Conservation (phyloP, 2,888 invertebrate species). For the Standfussiana lucernea region DNA sequence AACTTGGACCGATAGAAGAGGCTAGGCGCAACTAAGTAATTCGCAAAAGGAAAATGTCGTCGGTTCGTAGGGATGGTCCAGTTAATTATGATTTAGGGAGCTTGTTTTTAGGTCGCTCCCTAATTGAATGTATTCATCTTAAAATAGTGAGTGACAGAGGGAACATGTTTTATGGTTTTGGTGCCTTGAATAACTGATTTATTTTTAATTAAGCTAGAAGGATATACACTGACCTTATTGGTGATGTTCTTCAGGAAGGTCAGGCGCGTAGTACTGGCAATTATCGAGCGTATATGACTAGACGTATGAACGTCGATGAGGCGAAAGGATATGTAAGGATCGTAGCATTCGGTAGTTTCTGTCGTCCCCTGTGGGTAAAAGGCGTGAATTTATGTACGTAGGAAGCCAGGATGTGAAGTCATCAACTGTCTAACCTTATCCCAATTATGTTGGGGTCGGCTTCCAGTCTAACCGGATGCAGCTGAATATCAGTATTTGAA, state of each 20-base stretch:
- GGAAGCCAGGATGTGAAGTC: too few relatives aligned
- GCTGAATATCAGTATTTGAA: too few relatives aligned
- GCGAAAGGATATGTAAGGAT: neutral
- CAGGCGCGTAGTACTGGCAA: neutral
- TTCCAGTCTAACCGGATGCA: too few relatives aligned
- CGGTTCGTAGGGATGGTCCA: conserved; percentile 67
- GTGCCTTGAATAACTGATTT: too few relatives aligned
- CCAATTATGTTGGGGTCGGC: too few relatives aligned
- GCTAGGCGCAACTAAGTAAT: conserved; percentile 67
- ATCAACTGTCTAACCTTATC: too few relatives aligned
- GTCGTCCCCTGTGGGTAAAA: rapidly evolving
- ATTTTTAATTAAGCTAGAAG: neutral
- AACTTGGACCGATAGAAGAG: conserved; percentile 43
- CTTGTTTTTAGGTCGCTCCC: conserved; percentile 44
- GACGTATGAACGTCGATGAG: neutral
- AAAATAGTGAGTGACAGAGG: neutral
- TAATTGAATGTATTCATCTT: conserved; percentile 1
- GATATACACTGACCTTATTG: neutral
- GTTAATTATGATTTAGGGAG: conserved; percentile 71
- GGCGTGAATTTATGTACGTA: neutral
- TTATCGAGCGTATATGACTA: neutral
- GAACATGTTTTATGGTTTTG: too few relatives aligned
- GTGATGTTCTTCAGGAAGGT: neutral
- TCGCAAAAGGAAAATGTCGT: conserved; percentile 71
- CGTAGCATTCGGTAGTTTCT: neutral